Evolutionary conservation across 1,140 invertebrate genomes (phyloP).

Genomic region (Linepithema humile): DNA sequence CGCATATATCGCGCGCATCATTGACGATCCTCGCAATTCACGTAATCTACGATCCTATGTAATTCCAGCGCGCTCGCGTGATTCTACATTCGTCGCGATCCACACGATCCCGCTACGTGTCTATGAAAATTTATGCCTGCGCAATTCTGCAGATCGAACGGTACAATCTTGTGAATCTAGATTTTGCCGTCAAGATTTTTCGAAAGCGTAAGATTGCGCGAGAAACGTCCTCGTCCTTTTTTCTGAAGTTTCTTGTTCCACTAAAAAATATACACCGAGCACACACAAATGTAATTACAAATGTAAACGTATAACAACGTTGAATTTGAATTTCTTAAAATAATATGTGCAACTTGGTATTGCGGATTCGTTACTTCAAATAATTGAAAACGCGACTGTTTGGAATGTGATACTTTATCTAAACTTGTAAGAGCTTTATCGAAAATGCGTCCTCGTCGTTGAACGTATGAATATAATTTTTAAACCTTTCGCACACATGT

Average conservation of each 20-base stretch:
- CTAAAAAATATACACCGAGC: background rate
- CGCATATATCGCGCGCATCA: background rate
- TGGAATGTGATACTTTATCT: background rate
- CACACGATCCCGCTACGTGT: conserved; percentile 3
- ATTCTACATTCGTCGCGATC: conserved; percentile 12
- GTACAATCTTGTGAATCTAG: background rate
- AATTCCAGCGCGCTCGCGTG: background rate
- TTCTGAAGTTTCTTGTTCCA: background rate
- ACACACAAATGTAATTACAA: background rate
- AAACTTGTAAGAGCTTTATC: background rate
- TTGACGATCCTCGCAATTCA: background rate
- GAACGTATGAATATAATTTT: too few relatives aligned
- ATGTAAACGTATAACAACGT: background rate
- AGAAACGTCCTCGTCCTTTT: background rate
- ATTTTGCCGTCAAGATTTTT: background rate
- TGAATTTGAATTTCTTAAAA: too few relatives aligned
- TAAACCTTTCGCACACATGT: too few relatives aligned
- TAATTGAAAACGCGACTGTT: background rate
- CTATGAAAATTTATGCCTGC: background rate
- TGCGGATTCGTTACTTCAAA: background rate
- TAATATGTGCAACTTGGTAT: background rate
- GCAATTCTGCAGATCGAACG: background rate
- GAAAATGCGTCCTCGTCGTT: background rate
- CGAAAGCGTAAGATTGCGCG: background rate
- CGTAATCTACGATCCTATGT: background rate